Conservation (phyloP, 2,888 invertebrate genomes). For the Ecliptopera silaceata region DNA sequence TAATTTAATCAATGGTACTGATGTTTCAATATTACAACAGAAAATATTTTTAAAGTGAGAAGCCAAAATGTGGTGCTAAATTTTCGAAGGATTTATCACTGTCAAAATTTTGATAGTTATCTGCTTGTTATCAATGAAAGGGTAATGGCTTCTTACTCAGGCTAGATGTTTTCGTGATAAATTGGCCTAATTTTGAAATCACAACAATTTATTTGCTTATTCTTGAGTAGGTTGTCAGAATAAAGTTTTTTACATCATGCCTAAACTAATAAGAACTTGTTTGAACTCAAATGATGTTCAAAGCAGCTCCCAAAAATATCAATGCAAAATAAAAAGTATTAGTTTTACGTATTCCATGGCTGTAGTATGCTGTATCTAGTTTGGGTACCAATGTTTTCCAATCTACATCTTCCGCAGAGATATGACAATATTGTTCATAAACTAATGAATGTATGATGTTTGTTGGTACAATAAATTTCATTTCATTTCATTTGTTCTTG, state of each 20-base stretch:
- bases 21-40: constrained; percentile 15
- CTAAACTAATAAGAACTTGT: too few relatives aligned
- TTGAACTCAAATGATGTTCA: too few relatives aligned
- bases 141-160: constrained; percentile 61
- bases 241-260: neutral
- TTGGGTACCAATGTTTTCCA: too few relatives aligned
- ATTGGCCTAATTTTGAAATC: constrained; percentile 49
- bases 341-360: too few relatives aligned
- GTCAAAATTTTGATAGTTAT: constrained; percentile 66
- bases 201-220: constrained; percentile 1
- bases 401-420: too few relatives aligned
- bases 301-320: too few relatives aligned
- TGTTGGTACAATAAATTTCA: too few relatives aligned
- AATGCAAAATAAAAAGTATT: too few relatives aligned
- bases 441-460: too few relatives aligned
- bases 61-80: constrained; percentile 81
- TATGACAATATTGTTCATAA: too few relatives aligned
- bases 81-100: constrained; percentile 79
- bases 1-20: constrained; percentile 18
- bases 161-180: constrained; percentile 22
- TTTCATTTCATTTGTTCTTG: too few relatives aligned
- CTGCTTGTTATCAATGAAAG: constrained; percentile 58
- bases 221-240: neutral
- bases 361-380: too few relatives aligned
- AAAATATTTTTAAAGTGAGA: constrained; percentile 58